Base-by-base conservation (phyloP, 2,113 vertebrate species). In the Narcine bancroftii region DNA sequence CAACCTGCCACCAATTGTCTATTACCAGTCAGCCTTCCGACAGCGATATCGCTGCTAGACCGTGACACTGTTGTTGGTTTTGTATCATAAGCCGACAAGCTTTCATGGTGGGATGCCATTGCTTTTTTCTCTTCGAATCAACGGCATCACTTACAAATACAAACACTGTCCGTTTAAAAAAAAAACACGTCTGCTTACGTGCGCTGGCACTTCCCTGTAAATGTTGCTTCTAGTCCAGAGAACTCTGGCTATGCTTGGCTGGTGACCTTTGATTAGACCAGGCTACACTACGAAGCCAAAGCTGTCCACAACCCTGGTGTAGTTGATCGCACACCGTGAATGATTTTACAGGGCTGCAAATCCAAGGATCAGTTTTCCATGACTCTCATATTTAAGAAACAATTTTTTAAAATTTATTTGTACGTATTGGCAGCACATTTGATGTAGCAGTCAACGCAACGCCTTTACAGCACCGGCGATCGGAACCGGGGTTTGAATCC, bases 1-100 rank as follows among this genome's bases (percentile, higher is more conserved):
- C 81, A n/a, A 33, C 50, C 21, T 87, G 81, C 81, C 81, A 87
- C 81, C 53, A 36, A 87, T 87, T 87, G 81, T 87, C 81, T 87
- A 53, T 60, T 60, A 60, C 33, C 81, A 87, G 81, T 87, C 81
- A 87, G 33, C 81, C 81, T 87, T 87, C 47, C 33, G n/a, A 87
- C 81, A 87, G 33, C 17, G 50, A 15, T 87, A 87, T 87, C 81
- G 2, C 81, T 60, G 81, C n/a, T 9, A 85, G 81, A 60, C 29
- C 56, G 53, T 36, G 56, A 19, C 33, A 15, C 47, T 60, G 81
- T 56, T 56, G 33, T 87, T 60, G 9, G 50, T 15, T 36, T 60
- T 17, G 29, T 60, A 60, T 36, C 60, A 60, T 2, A 60, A 87
- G 50, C 81, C 13, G 53, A 87, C 81, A 87, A 60, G 81, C 81